Percentiles rank a stretch among this genome's conserved stretches.
Evolutionary conservation across 92 coral and sea anemone genomes (phyloP).

Genomic region (Phenganax stokvisi): DNA sequence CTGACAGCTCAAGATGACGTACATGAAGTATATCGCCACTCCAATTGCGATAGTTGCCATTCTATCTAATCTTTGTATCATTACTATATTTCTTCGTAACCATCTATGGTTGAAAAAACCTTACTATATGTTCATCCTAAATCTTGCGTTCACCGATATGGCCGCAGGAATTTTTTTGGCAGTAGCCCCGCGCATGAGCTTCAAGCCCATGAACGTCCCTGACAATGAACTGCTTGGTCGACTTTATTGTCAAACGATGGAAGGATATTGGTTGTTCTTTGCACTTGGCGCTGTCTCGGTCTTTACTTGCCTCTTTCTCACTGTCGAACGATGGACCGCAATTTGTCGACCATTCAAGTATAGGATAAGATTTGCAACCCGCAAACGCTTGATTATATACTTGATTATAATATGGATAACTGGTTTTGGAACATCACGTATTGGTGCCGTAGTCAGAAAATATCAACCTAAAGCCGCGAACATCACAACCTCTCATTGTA

Average conservation of each 20-base stretch:
- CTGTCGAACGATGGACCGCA: conserved; percentile 68
- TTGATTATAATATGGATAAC: conserved; percentile 41
- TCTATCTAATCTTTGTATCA: background rate
- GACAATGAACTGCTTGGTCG: conserved; percentile 1
- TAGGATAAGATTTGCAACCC: conserved; percentile 48
- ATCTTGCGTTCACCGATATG: conserved; percentile 67
- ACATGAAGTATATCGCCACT: background rate
- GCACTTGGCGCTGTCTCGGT: conserved; percentile 27
- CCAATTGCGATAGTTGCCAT: conserved; percentile 5
- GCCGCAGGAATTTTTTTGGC: conserved; percentile 51
- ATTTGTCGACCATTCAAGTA: conserved; percentile 58
- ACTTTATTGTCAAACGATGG: conserved; percentile 21
- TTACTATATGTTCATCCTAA: conserved; percentile 56
- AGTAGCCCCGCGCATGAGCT: conserved; percentile 11
- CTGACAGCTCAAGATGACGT: conserved; percentile 9
- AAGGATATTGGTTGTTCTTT: background rate
- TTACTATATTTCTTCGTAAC: conserved; percentile 48
- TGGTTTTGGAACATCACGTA: conserved; percentile 39
- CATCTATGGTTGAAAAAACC: conserved; percentile 49
- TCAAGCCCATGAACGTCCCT: conserved; percentile 2
- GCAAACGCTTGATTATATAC: conserved; percentile 40
- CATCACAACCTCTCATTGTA: conserved; percentile 8
- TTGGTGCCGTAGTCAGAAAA: conserved; percentile 30
- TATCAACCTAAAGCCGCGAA: conserved; percentile 5
- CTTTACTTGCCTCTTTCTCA: conserved; percentile 40